Evolutionary conservation across 2,113 vertebrate species (phyloP).

Genomic region (Pygoscelis antarcticus): DNA sequence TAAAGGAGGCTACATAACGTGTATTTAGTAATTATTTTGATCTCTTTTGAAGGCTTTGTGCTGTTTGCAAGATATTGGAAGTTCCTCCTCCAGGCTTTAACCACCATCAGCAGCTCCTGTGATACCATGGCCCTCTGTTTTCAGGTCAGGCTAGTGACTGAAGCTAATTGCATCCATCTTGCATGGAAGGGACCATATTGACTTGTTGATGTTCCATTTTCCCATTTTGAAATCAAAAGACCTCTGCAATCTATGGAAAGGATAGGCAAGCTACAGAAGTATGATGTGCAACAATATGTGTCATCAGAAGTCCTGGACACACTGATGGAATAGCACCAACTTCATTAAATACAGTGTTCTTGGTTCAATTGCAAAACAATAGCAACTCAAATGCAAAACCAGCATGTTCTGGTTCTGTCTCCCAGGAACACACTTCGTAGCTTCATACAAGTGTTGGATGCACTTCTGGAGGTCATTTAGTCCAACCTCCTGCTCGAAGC

Average conservation of each 20-base stretch:
- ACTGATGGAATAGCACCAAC: background rate
- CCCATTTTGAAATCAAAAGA: slow-evolving; percentile 27
- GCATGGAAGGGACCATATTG: background rate
- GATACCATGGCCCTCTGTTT: background rate
- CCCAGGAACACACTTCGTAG: background rate
- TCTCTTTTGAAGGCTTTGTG: background rate
- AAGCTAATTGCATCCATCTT: slow-evolving; percentile 23
- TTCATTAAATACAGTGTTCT: background rate
- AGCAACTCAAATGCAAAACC: background rate
- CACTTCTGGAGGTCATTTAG: background rate
- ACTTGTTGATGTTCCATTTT: slow-evolving; percentile 23
- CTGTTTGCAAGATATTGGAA: background rate
- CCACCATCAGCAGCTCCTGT: background rate
- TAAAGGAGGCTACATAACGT: background rate
- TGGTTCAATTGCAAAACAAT: background rate
- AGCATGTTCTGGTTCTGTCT: background rate
- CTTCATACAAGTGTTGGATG: background rate
- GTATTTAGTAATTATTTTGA: background rate
- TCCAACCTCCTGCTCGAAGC: background rate
- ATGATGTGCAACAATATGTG: background rate
- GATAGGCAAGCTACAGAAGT: background rate
- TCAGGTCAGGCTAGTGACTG: background rate
- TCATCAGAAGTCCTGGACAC: background rate
- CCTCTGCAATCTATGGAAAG: slow-evolving; percentile 2
- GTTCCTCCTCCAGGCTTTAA: background rate